Percentiles rank a stretch among this genome's conserved stretches.
These are phyloP conservation scores for Spisula subtruncata DNA, from an alignment of 2,888 invertebrate species.

Conservation along the genomic window DNA sequence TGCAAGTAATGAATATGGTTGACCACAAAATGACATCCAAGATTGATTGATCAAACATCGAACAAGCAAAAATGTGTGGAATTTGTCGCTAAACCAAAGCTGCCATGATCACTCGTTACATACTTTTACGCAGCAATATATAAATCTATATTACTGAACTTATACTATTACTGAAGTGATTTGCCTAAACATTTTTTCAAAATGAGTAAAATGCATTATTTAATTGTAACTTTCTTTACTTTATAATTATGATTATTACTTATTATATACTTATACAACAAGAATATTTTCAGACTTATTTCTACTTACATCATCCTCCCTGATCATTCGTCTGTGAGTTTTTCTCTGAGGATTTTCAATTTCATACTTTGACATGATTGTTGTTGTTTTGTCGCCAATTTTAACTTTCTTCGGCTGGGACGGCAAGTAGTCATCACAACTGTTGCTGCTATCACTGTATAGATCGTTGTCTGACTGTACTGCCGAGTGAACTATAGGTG, in stretches of 20 bases:
- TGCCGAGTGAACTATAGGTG: slow-evolving; percentile 90
- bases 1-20: not conserved
- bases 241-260: not conserved
- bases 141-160: not conserved
- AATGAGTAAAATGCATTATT: not conserved
- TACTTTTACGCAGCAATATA: not conserved
- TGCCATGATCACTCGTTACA: not conserved
- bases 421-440: slow-evolving; percentile 77
- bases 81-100: not conserved
- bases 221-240: not conserved
- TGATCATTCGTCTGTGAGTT: slow-evolving; percentile 69
- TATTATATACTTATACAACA: not conserved
- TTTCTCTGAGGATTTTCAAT: slow-evolving; percentile 70
- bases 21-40: slow-evolving; percentile 11
- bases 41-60: slow-evolving; percentile 24
- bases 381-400: slow-evolving; percentile 71
- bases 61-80: slow-evolving; percentile 20
- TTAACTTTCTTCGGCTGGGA: slow-evolving; percentile 73
- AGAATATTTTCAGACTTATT: no score
- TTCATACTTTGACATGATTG: slow-evolving; percentile 69
- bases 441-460: slow-evolving; percentile 71
- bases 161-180: not conserved
- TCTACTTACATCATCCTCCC: slow-evolving; percentile 75
- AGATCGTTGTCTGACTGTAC: slow-evolving; percentile 73
- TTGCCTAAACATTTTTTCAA: not conserved